These are phyloP conservation scores for Hoplostethus atlanticus DNA, from an alignment of 2,797 vertebrate species.

Conservation along the genomic window DNA sequence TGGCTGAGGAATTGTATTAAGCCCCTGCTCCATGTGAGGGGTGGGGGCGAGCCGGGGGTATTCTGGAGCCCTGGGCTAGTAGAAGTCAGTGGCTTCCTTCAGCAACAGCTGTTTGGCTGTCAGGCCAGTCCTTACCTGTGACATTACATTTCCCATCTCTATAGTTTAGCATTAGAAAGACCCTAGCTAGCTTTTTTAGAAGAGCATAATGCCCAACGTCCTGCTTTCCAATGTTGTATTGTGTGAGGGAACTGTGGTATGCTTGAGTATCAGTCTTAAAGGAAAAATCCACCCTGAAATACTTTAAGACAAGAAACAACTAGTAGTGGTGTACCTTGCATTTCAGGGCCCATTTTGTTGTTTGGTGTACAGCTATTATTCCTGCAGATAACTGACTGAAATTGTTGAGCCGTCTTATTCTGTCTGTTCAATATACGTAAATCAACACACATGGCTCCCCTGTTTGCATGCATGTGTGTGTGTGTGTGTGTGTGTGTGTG, in stretches of 20 bases:
- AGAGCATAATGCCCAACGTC: not conserved
- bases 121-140: slow-evolving; percentile 62
- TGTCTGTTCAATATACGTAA: slow-evolving; percentile 6
- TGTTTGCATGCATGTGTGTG: slow-evolving; percentile 31
- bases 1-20: slow-evolving; percentile 35
- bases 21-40: slow-evolving; percentile 9
- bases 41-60: slow-evolving; percentile 8
- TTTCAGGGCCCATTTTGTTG: not conserved
- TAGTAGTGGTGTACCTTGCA: not conserved
- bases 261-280: slow-evolving; percentile 6
- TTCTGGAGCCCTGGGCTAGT: slow-evolving; percentile 41
- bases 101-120: slow-evolving; percentile 41
- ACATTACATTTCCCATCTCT: slow-evolving; percentile 56
- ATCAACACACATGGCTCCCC: slow-evolving; percentile 34
- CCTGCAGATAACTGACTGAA: not conserved
- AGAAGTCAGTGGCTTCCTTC: slow-evolving; percentile 47
- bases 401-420: not conserved
- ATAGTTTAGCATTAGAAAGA: slow-evolving; percentile 29
- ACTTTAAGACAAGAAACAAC: not conserved
- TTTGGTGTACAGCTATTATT: not conserved
- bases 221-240: not conserved
- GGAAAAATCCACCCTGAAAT: slow-evolving; percentile 59
- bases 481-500: not conserved
- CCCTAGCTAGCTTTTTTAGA: slow-evolving; percentile 50
- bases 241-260: not conserved